These are phyloP conservation scores for Ruditapes philippinarum DNA, from an alignment of 1,140 invertebrate species.

Conservation along the genomic window DNA sequence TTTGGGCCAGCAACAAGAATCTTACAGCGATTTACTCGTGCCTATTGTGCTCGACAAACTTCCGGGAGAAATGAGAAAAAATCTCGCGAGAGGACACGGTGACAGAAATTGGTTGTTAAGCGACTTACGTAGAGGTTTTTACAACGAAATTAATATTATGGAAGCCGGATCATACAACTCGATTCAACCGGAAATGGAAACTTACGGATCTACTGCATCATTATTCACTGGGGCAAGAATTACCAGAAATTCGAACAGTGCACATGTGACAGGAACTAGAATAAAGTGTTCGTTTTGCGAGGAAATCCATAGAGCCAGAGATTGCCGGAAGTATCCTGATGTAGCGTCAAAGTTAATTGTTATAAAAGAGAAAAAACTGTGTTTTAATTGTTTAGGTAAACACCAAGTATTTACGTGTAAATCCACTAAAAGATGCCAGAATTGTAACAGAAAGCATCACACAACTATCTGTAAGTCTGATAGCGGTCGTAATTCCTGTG, in stretches of 20 bases:
- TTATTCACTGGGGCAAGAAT: background rate
- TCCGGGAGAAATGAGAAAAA: background rate
- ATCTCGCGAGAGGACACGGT: background rate
- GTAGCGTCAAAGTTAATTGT: background rate
- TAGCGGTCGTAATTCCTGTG: too few species aligned
- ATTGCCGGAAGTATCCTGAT: background rate
- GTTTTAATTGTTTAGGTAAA: conserved; percentile 56
- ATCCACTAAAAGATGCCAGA: too few species aligned
- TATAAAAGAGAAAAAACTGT: background rate
- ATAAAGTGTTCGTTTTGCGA: background rate
- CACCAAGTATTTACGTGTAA: background rate
- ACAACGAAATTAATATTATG: background rate
- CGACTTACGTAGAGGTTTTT: background rate
- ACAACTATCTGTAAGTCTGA: too few species aligned
- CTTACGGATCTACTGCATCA: too few species aligned
- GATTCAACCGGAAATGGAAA: background rate
- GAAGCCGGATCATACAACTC: background rate
- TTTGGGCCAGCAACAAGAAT: conserved; percentile 47
- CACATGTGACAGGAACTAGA: too few species aligned
- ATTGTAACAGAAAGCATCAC: too few species aligned
- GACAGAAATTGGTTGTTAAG: background rate
- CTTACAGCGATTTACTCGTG: conserved; percentile 40
- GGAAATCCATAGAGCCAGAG: background rate
- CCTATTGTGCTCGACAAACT: background rate
- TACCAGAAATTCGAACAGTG: background rate